Evolutionary conservation across 1,140 invertebrate species (phyloP).

Genomic region (Wiebesia pumilae): DNA sequence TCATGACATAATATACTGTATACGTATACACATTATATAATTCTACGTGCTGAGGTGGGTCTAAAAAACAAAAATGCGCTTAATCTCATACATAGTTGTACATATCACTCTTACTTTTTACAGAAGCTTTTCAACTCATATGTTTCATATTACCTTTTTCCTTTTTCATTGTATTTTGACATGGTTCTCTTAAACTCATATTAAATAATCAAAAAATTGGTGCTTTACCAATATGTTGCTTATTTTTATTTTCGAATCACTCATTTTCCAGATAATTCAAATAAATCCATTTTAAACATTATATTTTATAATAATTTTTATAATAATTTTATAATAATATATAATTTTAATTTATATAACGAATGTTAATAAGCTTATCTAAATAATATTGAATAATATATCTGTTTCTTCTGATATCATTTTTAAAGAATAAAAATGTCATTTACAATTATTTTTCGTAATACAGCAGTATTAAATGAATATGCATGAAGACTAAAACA

Average conservation of each 20-base stretch:
- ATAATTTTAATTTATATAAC: neutral
- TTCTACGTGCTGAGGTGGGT: neutral
- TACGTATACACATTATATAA: neutral
- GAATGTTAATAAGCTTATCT: neutral
- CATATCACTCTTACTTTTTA: constrained; percentile 21
- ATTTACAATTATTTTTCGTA: too few relatives aligned
- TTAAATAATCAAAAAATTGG: neutral
- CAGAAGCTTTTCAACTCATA: neutral
- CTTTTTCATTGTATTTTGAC: neutral
- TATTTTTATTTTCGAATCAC: neutral
- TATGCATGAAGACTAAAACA: too few relatives aligned
- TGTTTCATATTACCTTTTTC: neutral
- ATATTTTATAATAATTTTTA: neutral
- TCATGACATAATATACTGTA: neutral
- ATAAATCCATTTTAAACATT: neutral
- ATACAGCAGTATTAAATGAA: too few relatives aligned
- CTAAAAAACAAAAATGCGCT: neutral
- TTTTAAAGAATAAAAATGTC: too few relatives aligned
- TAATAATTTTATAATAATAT: neutral
- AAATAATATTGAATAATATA: neutral
- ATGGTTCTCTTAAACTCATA: neutral
- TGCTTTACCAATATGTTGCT: constrained; percentile 4
- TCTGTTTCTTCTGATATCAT: neutral
- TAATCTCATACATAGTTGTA: neutral
- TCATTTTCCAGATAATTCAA: neutral